These are phyloP conservation scores for Antigone vipio DNA, from an alignment of 2,113 vertebrate genomes.

Conservation along the genomic window DNA sequence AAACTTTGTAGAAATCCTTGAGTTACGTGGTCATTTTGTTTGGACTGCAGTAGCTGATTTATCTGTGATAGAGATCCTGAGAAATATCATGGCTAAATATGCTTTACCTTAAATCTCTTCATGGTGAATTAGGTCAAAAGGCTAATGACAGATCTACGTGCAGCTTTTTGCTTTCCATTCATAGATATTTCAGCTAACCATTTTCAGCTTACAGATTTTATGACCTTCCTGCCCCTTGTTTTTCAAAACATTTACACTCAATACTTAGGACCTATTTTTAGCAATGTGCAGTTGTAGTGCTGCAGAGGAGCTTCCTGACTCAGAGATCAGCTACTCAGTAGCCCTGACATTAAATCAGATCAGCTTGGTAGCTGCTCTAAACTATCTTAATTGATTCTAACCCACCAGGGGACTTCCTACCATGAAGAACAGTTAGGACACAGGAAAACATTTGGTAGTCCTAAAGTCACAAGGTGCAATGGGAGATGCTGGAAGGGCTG, in stretches of 20 bases:
- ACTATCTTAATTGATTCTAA: background rate
- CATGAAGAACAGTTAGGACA: background rate
- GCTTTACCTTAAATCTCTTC: background rate
- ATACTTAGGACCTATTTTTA: slow-evolving; percentile 28
- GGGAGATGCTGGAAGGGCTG: background rate
- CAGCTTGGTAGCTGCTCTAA: background rate
- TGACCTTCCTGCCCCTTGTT: slow-evolving; percentile 15
- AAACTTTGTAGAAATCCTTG: background rate
- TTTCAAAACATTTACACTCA: background rate
- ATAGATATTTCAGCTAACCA: background rate
- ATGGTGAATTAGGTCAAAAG: background rate
- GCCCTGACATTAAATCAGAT: background rate
- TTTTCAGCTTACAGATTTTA: slow-evolving; percentile 4
- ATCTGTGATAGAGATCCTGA: background rate
- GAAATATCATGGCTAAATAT: background rate
- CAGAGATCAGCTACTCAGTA: background rate
- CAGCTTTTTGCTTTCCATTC: background rate
- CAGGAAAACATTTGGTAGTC: background rate
- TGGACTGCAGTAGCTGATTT: background rate
- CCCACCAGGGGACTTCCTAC: background rate
- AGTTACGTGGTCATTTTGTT: background rate
- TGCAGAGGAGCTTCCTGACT: background rate
- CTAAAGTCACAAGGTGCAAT: background rate
- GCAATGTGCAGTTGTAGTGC: background rate
- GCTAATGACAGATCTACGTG: background rate